phyloP scores from a whole-genome alignment of 2,113 vertebrate species.

The Rallus limicola region DNA sequence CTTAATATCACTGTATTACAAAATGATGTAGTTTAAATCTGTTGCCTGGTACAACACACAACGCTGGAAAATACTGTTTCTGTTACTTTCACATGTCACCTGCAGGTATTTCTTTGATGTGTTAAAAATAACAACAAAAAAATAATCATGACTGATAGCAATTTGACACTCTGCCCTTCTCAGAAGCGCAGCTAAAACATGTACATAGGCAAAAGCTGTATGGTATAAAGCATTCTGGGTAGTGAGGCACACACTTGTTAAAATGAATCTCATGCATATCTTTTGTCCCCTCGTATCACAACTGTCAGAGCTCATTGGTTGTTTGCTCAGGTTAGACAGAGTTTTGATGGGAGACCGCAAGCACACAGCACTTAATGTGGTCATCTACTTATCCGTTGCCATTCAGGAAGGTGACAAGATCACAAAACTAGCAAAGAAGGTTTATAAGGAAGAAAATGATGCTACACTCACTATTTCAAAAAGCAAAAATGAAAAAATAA shows the following conservation, averaged over 20 bases:
- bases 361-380: not conserved
- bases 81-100: not conserved
- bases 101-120: not conserved
- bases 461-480: rapidly evolving
- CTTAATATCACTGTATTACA: not conserved
- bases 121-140: not conserved
- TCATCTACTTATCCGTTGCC: not conserved
- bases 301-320: constrained; percentile 29
- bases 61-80: not conserved
- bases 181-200: not conserved
- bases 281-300: constrained; percentile 11
- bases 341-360: constrained; percentile 3
- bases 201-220: not conserved
- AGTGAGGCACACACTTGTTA: not conserved
- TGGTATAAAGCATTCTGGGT: not conserved
- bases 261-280: constrained; percentile 5
- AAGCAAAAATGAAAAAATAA: not conserved
- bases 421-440: not conserved
- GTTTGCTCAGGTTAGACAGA: not conserved
- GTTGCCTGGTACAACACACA: not conserved
- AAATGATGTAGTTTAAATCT: not conserved
- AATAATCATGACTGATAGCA: not conserved
- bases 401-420: constrained; percentile 6
- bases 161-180: not conserved
- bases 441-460: not conserved